Conservation (phyloP, 2,888 invertebrate genomes). For the Ophraella communa region DNA sequence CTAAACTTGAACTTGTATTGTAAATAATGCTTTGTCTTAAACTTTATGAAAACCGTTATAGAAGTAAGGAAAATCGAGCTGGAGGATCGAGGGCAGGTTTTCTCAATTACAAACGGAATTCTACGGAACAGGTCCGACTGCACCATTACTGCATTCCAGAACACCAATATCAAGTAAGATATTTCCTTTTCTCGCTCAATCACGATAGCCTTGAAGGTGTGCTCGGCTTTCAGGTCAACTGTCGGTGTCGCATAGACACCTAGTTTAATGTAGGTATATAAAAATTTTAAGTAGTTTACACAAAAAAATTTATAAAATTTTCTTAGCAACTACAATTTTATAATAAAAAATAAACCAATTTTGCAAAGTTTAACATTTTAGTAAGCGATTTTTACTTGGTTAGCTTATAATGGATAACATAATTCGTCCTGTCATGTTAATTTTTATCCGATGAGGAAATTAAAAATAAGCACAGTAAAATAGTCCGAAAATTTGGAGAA, state of each 20-base stretch:
- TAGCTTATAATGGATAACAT: too few species aligned
- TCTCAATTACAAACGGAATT: slow-evolving; percentile 44
- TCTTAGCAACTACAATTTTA: too few species aligned
- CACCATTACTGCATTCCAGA: slow-evolving; percentile 59
- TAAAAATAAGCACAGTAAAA: too few species aligned
- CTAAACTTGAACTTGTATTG: background rate
- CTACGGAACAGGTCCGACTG: slow-evolving; percentile 42
- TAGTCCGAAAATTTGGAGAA: too few species aligned
- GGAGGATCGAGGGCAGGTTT: background rate
- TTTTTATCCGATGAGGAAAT: too few species aligned
- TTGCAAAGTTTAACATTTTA: too few species aligned
- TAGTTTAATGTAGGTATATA: background rate
- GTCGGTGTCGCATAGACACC: background rate
- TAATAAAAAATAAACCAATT: too few species aligned
- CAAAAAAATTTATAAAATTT: too few species aligned
- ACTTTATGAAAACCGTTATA: background rate
- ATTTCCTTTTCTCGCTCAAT: slow-evolving; percentile 37
- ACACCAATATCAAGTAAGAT: slow-evolving; percentile 55
- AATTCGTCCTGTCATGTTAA: too few species aligned
- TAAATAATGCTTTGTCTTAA: too few species aligned
- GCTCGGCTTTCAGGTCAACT: slow-evolving; percentile 15
- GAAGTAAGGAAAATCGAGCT: background rate
- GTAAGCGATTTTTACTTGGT: too few species aligned
- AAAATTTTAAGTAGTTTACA: too few species aligned
- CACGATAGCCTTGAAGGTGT: slow-evolving; percentile 27